Evolutionary conservation across 2,113 vertebrate genomes (phyloP).

Genomic region (Pongo abelii): DNA sequence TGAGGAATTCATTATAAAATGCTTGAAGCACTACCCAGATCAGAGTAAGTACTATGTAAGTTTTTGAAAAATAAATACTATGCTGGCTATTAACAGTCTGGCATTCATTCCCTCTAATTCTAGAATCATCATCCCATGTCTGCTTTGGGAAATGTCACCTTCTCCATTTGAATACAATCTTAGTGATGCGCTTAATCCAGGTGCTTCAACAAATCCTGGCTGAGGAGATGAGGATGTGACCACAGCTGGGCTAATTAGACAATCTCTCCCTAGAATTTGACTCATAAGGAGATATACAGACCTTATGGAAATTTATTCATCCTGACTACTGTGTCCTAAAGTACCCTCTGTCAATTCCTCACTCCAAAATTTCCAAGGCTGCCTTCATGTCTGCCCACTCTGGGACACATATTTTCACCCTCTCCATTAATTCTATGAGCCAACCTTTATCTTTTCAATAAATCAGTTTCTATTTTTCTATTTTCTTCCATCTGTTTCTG

Average conservation of each 20-base stretch:
- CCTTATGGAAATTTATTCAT: neutral
- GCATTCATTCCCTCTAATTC: neutral
- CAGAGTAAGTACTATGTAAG: neutral
- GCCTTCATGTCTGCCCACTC: rapidly evolving
- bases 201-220: neutral
- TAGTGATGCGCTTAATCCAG: neutral
- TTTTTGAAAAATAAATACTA: neutral
- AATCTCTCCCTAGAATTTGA: neutral
- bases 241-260: neutral
- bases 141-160: neutral
- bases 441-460: neutral
- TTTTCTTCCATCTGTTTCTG: neutral
- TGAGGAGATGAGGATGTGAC: rapidly evolving
- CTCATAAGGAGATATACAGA: neutral
- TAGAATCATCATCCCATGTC: neutral
- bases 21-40: neutral
- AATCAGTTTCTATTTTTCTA: neutral
- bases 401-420: neutral
- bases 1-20: neutral
- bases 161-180: neutral
- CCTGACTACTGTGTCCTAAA: rapidly evolving
- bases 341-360: neutral
- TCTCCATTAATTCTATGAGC: neutral
- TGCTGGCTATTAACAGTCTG: neutral
- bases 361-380: neutral